Evolutionary conservation across 2,888 invertebrate genomes (phyloP), one percentile per base, ranked within the genome.

Genomic region (Nemapogon koenigi): DNA sequence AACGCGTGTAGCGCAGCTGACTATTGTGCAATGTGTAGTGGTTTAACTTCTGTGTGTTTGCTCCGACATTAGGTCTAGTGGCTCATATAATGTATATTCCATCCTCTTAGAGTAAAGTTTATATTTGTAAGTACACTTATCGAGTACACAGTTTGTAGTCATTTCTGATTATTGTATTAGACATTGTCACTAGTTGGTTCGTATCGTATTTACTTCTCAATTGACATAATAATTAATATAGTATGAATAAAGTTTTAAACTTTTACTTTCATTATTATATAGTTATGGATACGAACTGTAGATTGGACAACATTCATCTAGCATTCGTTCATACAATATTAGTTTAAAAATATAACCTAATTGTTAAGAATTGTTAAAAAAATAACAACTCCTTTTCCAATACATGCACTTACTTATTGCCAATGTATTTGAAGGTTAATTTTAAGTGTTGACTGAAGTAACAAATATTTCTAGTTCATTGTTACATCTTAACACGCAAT

Each of bases 31-130:
- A n/a, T n/a, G n/a, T n/a, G n/a, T n/a, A n/a, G n/a, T n/a, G n/a
- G n/a, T n/a, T n/a, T n/a, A n/a, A n/a, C n/a, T n/a, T n/a, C n/a
- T n/a, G n/a, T n/a, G n/a, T n/a, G n/a, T n/a, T n/a, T n/a, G n/a
- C n/a, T n/a, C n/a, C n/a, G n/a, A n/a, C n/a, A n/a, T n/a, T n/a
- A n/a, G n/a, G 4, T 27, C n/a, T 27, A 27, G 40, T 69, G 73
- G 66, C 59, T 73, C 73, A 72, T 66, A 64, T 75, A 73, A 71
- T 75, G 71, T 78, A 78, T 78, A 78, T 76, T 78, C 75, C 75
- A 75, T 76, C 76, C 75, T 76, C 59, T 63, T 73, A 72, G 65
- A 57, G 49, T 62, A 55, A 51, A 72, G n/a, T n/a, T n/a, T n/a
- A n/a, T n/a, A 53, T 57, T 66, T 53, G 51, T 68, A 70, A 72